A percentile compares a stretch with the other conserved stretches of the same genome.
Evolutionary conservation across 2,797 vertebrate genomes (phyloP).

Genomic region (Fratercula arctica): DNA sequence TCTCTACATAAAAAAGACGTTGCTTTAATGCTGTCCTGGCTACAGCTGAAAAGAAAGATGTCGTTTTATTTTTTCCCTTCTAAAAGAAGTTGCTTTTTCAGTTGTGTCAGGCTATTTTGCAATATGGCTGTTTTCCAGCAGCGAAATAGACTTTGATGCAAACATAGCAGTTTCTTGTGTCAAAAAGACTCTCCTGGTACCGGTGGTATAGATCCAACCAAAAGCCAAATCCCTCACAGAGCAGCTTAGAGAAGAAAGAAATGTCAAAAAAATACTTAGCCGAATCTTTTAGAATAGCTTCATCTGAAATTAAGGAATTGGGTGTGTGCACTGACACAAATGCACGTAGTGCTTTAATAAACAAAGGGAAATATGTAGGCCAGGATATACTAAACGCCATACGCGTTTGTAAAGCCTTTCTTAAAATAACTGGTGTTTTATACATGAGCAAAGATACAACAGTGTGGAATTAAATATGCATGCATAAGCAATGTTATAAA

Average conservation of each 20-base stretch:
- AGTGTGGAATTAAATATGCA: neutral
- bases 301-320: neutral
- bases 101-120: constrained; percentile 3
- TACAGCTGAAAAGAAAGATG: neutral
- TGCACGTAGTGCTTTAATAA: neutral
- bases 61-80: rapidly evolving
- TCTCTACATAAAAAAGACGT: neutral
- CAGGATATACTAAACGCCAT: neutral
- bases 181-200: neutral
- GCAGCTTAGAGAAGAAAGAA: neutral
- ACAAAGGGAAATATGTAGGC: neutral
- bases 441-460: neutral
- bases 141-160: constrained; percentile 8
- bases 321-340: neutral
- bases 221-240: neutral
- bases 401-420: constrained; percentile 1
- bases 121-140: constrained; percentile 25
- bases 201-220: neutral
- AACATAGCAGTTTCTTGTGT: constrained; percentile 1
- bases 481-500: neutral
- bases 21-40: constrained; percentile 6
- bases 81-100: neutral
- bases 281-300: neutral
- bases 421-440: constrained; percentile 25
- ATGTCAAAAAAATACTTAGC: neutral